These are phyloP conservation scores for Aromia moschata DNA, from an alignment of 2,888 invertebrate species.

Conservation along the genomic window DNA sequence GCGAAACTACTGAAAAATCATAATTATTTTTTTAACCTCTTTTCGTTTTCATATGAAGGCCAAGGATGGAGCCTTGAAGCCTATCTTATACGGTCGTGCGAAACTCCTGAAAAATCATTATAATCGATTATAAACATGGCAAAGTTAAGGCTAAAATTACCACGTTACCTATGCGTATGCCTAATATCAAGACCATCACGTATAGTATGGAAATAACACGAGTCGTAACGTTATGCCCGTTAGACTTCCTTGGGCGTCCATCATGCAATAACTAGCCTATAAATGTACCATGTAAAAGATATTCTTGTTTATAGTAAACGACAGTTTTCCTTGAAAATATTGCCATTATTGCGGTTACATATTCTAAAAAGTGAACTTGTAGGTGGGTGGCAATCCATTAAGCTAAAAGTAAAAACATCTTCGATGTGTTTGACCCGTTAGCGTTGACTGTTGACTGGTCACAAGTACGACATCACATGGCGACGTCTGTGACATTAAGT, in stretches of 20 bases:
- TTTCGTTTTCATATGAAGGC: too few species aligned
- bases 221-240: too few species aligned
- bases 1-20: too few species aligned
- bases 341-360: conserved; percentile 37
- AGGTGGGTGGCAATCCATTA: conserved; percentile 48
- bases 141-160: too few species aligned
- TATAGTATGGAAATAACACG: too few species aligned
- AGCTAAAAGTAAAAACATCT: conserved; percentile 44
- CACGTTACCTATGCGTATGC: too few species aligned
- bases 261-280: conserved; percentile 19
- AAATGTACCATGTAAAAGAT: conserved; percentile 21
- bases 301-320: conserved; percentile 28
- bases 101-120: too few species aligned
- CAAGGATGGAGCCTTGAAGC: too few species aligned
- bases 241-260: conserved; percentile 16
- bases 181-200: too few species aligned
- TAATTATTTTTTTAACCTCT: too few species aligned
- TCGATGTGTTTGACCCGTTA: conserved; percentile 42
- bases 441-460: conserved; percentile 37
- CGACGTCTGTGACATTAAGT: conserved; percentile 37
- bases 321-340: conserved; percentile 36
- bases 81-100: too few species aligned
- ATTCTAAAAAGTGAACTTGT: conserved; percentile 45
- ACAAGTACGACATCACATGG: conserved; percentile 37
- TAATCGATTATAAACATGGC: too few species aligned